Evolutionary conservation across 2,888 invertebrate genomes (phyloP), one percentile per base, ranked within the genome.

Genomic region (Tinea trinotella): DNA sequence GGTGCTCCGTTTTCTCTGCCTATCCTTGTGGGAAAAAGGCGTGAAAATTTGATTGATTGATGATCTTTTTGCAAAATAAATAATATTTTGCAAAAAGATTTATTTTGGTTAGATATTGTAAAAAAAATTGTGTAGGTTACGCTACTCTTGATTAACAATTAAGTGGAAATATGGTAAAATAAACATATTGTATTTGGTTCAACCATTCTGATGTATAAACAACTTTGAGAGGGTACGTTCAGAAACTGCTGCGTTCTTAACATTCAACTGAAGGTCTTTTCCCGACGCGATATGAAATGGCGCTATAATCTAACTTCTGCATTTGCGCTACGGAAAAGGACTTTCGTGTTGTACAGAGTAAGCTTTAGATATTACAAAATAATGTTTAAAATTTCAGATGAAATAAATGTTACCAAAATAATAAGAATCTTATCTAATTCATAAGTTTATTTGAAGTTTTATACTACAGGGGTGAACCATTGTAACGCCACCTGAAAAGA

Each of bases 241-340:
- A 24, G 24, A 24, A 50, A 50, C 24, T 19, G 24, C 24, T 50
- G 22, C 50, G 50, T 50, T 20, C 24, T 50, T 24, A 50, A 50
- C 50, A 50, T 50, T 50, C 50, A 24, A 24, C 13, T 24, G 50
- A 24, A 50, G 24, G 50, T 50, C 50, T 24, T 17, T 24, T 24
- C 50, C 13, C 48, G 19, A 18, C 20, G 24, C 50, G 50, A 50
- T 50, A 50, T 50, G 24, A 24, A 50, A 50, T 24, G 50, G 24
- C 24, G 24, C 24, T 50, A 50, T 50, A 24, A 50, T 50, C 12
- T 50, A 50, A 24, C 50, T 50, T 24, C 24, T 50, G 50, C 24
- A 50, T 50, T 48, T 50, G 46, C 15, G 24, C 50, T 15, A 24
- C 50, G 50, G 22, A 24, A 50, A 18, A 50, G 24, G 50, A 13